Percentiles rank a stretch among this genome's conserved stretches.
phyloP scores from a whole-genome alignment of 2,888 invertebrate genomes.

The Trilocha varians region DNA sequence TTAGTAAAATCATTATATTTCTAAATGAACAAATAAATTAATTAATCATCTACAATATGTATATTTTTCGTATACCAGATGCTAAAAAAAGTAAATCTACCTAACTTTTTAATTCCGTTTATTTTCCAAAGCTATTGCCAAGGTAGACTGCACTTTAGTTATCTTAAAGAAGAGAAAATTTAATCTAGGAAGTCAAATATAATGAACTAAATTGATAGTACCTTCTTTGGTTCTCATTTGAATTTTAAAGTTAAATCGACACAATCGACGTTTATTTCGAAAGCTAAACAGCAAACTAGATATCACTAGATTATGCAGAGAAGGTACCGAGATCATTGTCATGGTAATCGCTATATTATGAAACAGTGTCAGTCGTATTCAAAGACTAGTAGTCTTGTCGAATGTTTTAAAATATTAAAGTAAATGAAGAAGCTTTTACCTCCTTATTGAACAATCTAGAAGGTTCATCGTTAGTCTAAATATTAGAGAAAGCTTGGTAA shows the following conservation, averaged over 20 bases:
- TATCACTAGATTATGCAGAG: slow-evolving; percentile 17
- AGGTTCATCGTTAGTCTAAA: not conserved
- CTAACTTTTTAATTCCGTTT: too few species aligned
- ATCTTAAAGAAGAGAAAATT: too few species aligned
- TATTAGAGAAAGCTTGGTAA: not conserved
- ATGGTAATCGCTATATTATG: slow-evolving; percentile 18
- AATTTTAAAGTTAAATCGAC: slow-evolving; percentile 9
- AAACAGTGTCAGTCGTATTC: slow-evolving; percentile 2
- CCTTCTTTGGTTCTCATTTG: not conserved
- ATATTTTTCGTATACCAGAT: too few species aligned
- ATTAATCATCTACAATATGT: too few species aligned
- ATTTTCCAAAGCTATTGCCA: too few species aligned
- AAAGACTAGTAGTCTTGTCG: not conserved
- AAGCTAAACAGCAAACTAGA: slow-evolving; percentile 8
- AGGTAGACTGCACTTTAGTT: too few species aligned
- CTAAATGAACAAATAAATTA: too few species aligned
- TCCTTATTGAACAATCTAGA: not conserved
- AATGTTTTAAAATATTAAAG: not conserved
- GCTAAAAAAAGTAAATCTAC: too few species aligned
- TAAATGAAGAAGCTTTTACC: not conserved
- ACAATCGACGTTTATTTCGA: slow-evolving; percentile 5
- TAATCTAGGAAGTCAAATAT: too few species aligned
- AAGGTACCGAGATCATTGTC: slow-evolving; percentile 18
- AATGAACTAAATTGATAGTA: too few species aligned
- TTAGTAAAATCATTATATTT: too few species aligned